These are phyloP conservation scores for Poeciliopsis gracilis DNA, from an alignment of 2,797 vertebrate species.

Conservation along the genomic window DNA sequence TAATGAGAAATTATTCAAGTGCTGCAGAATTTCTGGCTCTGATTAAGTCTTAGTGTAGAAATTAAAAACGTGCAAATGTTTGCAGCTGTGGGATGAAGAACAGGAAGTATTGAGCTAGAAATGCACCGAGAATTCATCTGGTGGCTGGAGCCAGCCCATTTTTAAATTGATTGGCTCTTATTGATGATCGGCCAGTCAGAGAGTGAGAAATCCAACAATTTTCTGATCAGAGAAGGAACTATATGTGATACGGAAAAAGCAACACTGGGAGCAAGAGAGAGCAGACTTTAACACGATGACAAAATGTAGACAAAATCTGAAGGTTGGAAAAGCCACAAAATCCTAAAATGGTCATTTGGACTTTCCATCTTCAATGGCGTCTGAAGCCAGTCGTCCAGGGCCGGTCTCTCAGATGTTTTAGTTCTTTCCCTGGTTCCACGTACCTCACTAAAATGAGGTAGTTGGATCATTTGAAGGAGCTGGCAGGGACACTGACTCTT, in stretches of 20 bases:
- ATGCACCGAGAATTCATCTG: not conserved
- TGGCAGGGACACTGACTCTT: no score
- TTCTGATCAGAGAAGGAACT: not conserved
- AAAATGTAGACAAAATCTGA: not conserved
- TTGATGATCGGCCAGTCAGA: not conserved
- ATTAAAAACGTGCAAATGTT: not conserved
- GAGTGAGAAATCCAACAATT: not conserved
- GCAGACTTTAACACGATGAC: not conserved
- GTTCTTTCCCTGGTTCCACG: not conserved
- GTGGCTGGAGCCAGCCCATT: not conserved
- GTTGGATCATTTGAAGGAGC: not conserved
- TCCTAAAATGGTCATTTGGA: not conserved
- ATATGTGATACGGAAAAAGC: not conserved
- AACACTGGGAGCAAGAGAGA: not conserved
- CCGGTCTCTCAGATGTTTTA: not conserved
- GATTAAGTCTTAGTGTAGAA: slow-evolving; percentile 4
- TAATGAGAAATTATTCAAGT: slow-evolving; percentile 33
- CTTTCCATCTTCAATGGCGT: not conserved
- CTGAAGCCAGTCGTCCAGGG: not conserved
- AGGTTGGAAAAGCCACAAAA: not conserved
- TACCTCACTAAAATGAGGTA: not conserved
- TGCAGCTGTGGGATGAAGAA: not conserved
- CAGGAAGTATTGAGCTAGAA: not conserved
- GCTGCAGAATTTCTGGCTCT: slow-evolving; percentile 39
- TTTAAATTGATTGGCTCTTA: not conserved